phyloP scores from a whole-genome alignment of 1,140 invertebrate species.

The Drosophila ambigua region DNA sequence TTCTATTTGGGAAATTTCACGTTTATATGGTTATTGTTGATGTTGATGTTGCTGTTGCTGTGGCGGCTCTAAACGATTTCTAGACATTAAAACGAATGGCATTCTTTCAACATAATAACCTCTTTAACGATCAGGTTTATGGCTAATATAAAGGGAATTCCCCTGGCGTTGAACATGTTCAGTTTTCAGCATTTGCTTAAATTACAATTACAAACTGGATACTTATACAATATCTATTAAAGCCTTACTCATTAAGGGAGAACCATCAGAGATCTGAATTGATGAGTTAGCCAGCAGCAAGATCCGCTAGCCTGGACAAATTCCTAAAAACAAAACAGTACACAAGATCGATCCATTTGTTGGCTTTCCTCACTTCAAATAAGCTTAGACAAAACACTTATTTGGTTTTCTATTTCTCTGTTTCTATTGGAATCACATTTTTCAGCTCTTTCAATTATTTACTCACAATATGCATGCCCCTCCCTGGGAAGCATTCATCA shows the following conservation, averaged over 20 bases:
- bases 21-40: conserved; percentile 46
- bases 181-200: conserved; percentile 23
- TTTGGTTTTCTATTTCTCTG: not conserved
- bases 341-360: too few species aligned
- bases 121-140: conserved; percentile 27
- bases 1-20: conserved; percentile 27
- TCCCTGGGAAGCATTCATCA: conserved; percentile 29
- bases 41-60: conserved; percentile 26
- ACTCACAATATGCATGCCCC: conserved; percentile 33
- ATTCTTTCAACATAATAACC: conserved; percentile 27
- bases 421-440: conserved; percentile 35
- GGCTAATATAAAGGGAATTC: conserved; percentile 36
- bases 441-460: conserved; percentile 50
- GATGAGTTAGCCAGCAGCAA: not conserved
- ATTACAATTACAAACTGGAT: conserved; percentile 37
- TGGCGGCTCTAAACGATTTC: conserved; percentile 33
- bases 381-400: too few species aligned
- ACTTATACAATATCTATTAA: conserved; percentile 25
- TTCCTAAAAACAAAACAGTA: not conserved
- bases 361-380: too few species aligned
- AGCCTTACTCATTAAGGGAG: conserved; percentile 23
- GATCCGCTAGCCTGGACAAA: not conserved
- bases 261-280: not conserved
- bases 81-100: conserved; percentile 32
- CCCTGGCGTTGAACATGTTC: conserved; percentile 4